phyloP scores from a whole-genome alignment of 2,797 vertebrate species.

The Hypotaenidia okinawae region DNA sequence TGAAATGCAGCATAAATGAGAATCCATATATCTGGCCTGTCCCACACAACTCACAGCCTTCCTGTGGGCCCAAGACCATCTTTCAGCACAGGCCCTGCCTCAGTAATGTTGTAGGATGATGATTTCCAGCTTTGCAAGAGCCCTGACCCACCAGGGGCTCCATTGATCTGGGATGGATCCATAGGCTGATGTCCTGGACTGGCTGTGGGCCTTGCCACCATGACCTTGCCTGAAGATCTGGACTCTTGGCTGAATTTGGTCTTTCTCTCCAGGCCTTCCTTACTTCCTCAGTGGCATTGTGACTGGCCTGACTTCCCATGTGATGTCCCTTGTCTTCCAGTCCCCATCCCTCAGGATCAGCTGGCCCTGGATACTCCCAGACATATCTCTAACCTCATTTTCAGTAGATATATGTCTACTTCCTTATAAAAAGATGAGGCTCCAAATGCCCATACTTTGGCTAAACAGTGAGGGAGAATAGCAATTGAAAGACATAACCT shows the following conservation, averaged over 20 bases:
- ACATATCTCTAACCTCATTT: fast-evolving
- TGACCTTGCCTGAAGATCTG: neutral
- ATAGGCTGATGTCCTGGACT: no score
- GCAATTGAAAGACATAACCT: neutral
- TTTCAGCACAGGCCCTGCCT: neutral
- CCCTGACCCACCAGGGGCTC: no score
- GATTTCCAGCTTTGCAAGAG: neutral
- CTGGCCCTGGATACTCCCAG: neutral
- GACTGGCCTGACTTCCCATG: neutral
- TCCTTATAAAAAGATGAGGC: fast-evolving
- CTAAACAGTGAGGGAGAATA: neutral
- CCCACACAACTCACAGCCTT: no score
- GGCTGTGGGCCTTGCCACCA: no score
- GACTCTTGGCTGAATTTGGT: neutral
- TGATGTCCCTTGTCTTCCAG: neutral
- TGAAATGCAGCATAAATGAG: neutral
- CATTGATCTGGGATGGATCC: neutral
- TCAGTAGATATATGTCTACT: no score
- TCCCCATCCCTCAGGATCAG: neutral
- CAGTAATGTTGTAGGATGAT: neutral
- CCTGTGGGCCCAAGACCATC: neutral
- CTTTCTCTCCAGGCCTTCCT: neutral
- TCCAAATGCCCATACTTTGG: neutral
- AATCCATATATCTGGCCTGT: fast-evolving
- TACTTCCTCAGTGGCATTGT: neutral